Evolutionary conservation across 2,888 invertebrate genomes (phyloP).

Genomic region (Fissipunctia ypsillon): DNA sequence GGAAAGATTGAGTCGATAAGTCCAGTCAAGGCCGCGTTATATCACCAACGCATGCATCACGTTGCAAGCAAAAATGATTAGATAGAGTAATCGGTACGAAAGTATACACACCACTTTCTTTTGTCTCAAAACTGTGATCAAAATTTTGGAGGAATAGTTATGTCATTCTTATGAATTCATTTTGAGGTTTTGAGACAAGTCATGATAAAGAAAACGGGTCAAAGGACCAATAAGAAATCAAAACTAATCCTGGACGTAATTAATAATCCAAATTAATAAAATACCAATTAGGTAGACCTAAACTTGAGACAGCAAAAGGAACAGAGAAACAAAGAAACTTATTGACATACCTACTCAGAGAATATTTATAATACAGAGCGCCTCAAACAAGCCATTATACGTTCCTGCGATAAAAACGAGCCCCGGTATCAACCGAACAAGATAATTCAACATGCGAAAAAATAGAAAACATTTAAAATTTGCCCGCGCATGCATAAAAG

Average conservation of each 20-base stretch:
- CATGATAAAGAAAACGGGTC: background rate
- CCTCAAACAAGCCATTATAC: conserved; percentile 69
- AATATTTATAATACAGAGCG: conserved; percentile 62
- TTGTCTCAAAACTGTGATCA: conserved; percentile 29
- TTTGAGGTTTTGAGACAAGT: background rate
- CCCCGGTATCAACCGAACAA: conserved; percentile 56
- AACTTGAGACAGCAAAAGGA: conserved; percentile 52
- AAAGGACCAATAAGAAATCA: conserved; percentile 12
- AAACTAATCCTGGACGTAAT: conserved; percentile 5
- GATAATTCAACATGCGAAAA: conserved; percentile 54
- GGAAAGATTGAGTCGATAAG: conserved; percentile 80
- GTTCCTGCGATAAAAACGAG: conserved; percentile 67
- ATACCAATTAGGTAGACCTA: conserved; percentile 25
- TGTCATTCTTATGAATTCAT: background rate
- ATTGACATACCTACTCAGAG: conserved; percentile 55
- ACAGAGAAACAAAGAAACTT: conserved; percentile 65
- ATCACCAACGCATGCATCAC: conserved; percentile 77
- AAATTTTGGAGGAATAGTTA: background rate
- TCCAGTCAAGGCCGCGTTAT: conserved; percentile 81
- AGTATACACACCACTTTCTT: conserved; percentile 58
- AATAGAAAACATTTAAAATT: conserved; percentile 36
- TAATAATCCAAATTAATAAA: conserved; percentile 17
- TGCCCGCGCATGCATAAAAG: conserved; percentile 13
- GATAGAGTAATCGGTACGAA: conserved; percentile 74
- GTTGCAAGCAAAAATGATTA: conserved; percentile 80